Base-by-base conservation (phyloP, 1,140 invertebrate genomes). In the Drosophila mauritiana region DNA sequence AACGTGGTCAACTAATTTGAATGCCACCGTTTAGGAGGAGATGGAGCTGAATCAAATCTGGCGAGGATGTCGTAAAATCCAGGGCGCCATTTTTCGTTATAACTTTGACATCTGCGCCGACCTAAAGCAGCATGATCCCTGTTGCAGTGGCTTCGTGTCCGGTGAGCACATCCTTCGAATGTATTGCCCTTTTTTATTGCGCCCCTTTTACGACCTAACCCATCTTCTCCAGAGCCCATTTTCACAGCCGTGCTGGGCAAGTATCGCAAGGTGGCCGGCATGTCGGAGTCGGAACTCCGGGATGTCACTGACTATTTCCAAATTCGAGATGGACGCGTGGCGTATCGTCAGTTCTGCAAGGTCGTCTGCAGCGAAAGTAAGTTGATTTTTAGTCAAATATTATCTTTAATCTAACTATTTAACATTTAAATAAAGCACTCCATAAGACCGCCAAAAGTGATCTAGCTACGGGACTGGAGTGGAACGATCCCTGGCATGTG, bases 61-160 rank as follows among this genome's bases (percentile, higher is more conserved):
- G 95, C 94, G 95, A 78, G 95, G 94, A 36, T 96, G 95, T 92
- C 95, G 96, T 91, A 96, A 96, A 93, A 95, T 96, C 78, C 94
- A 95, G 59, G 94, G 95, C 5, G 94, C 95, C 2, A 93, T 94
- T 43, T 96, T 95, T 86, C 94, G 95, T 56, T 93, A 95, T 54
- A 94, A 94, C 13, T 93, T 96, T 49, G 94, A 95, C 91, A 93
- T 96, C 56, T 95, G 95, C 93, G 93, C 95, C 68, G 95, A 95
- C 92, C 95, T 95, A 86, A 93, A 93, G 31, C 93, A 94, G 11
- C 91, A 96, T 27, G 95, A 96, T 92, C 94, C 95, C 0, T 92
- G 94, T 40, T 93, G 94, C 46, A 95, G 94, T 82, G 94, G 93
- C 43, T 93, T 96, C 37, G 94, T 96, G 45, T 95, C 95, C 78